Evolutionary conservation across 2,113 vertebrate genomes (phyloP), one percentile per base, ranked within the genome.

Genomic region (Sphyrna mokarran): DNA sequence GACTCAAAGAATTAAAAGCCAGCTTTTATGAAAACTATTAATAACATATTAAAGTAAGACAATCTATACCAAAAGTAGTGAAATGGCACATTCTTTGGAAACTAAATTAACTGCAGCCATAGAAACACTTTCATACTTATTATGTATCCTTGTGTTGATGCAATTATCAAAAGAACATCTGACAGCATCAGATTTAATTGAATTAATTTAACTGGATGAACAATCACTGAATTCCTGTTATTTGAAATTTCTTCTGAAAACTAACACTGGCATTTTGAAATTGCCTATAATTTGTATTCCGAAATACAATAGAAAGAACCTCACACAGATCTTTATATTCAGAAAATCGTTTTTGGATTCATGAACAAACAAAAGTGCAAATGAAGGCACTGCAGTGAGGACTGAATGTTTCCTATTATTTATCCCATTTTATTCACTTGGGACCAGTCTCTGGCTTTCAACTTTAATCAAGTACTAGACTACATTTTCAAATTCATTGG

Each of bases 91-190:
- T 98, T 98, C 97, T 98, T 98, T 98, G 97, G 97, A 98, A 98
- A 98, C 98, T 97, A 98, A 99, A 98, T 98, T 97, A 99, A 98
- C 97, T 97, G 97, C 97, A 98, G 97, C 97, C 97, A 97, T 97
- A 98, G 97, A 98, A 98, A 98, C 97, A 97, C 98, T 98, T 97
- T 98, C 98, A 98, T 98, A 97, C 97, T 98, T 98, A 98, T 98
- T 98, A 98, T 98, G 98, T 98, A 98, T 98, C 97, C 97, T 97
- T 97, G 97, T 98, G 98, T 98, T 98, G 98, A 98, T 98, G 98
- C 98, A 98, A 98, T 99, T 99, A 99, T 98, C 98, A 98, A 98
- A 98, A 97, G 97, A 97, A 98, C 97, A 98, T 98, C 98, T 98
- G 97, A 98, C 98, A 98, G 98, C 98, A 97, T 97, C 97, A 97